Conservation (phyloP, 2,113 vertebrate genomes). For the Notechis scutatus region DNA sequence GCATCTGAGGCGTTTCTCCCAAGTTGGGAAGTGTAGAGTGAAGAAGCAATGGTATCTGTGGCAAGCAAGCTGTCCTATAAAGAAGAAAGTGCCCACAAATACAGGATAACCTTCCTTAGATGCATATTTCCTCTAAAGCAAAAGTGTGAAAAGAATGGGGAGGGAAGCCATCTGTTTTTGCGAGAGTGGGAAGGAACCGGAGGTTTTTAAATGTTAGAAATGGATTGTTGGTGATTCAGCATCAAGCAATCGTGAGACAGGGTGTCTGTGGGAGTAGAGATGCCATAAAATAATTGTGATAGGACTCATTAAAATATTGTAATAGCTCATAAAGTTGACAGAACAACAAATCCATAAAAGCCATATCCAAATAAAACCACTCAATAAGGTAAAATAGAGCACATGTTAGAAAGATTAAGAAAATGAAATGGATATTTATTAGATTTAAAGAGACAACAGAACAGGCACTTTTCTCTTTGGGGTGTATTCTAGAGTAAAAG, state of each 20-base stretch:
- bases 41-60: neutral
- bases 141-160: neutral
- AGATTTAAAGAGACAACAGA: neutral
- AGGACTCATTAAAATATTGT: neutral
- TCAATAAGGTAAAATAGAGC: neutral
- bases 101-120: neutral
- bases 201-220: neutral
- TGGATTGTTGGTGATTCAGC: neutral
- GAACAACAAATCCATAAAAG: neutral
- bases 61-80: neutral
- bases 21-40: neutral
- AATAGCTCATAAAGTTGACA: neutral
- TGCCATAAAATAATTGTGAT: neutral
- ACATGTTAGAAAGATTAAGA: neutral
- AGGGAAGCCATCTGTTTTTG: neutral
- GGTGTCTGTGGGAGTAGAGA: neutral
- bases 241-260: neutral
- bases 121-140: neutral
- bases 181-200: neutral
- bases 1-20: neutral
- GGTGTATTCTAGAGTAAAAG: neutral
- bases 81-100: neutral
- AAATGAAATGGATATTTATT: neutral
- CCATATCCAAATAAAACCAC: neutral
- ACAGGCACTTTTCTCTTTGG: neutral